Conservation (phyloP, 2,797 vertebrate genomes). For the Tangara arthus region DNA sequence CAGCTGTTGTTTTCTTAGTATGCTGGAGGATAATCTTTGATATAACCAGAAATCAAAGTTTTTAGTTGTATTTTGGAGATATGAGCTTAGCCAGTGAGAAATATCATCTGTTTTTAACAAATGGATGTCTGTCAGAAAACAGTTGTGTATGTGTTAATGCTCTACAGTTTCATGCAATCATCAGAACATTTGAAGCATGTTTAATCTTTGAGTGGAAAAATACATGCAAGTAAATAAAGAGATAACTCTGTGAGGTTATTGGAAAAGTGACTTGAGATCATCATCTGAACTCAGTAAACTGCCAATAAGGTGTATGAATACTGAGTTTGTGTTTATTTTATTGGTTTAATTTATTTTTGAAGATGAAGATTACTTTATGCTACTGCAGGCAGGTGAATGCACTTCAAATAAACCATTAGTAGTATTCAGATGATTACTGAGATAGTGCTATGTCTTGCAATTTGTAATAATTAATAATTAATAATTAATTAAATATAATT, state of each 20-base stretch:
- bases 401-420: not conserved
- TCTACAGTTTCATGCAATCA: not conserved
- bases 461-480: not conserved
- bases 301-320: not conserved
- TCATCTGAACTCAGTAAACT: not conserved
- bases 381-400: not conserved
- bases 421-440: not conserved
- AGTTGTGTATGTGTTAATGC: not conserved
- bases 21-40: not conserved
- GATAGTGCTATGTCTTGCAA: not conserved
- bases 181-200: not conserved
- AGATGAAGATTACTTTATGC: not conserved
- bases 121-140: not conserved
- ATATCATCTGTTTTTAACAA: not conserved
- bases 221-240: not conserved
- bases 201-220: not conserved
- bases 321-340: not conserved
- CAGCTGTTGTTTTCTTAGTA: not conserved
- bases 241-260: not conserved
- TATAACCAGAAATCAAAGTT: not conserved
- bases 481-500: not conserved
- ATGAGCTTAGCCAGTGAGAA: not conserved
- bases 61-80: not conserved
- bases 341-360: not conserved
- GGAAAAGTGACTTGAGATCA: not conserved